Conservation (phyloP, 2,888 invertebrate species). For the Lycophotia porphyrea region DNA sequence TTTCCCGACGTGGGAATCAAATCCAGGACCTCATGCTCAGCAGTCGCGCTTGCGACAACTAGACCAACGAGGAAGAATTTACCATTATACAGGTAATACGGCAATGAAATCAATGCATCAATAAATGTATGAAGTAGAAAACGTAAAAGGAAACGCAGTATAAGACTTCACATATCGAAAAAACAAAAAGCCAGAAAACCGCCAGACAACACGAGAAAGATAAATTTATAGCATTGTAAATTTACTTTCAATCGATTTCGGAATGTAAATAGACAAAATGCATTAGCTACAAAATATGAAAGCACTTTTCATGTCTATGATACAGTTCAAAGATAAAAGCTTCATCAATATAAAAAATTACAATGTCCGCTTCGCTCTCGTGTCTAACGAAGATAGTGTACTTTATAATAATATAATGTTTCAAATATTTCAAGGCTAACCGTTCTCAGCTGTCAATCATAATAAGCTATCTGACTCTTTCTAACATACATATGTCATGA, state of each 20-base stretch:
- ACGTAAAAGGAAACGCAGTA: not conserved
- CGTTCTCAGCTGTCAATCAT: constrained; percentile 91
- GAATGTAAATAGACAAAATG: constrained; percentile 57
- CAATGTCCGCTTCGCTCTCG: constrained; percentile 83
- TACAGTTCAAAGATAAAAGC: constrained; percentile 58
- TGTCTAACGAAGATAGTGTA: constrained; percentile 88
- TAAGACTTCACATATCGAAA: constrained; percentile 7
- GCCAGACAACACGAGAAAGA: constrained; percentile 45
- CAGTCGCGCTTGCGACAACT: not conserved
- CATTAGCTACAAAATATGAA: constrained; percentile 58
- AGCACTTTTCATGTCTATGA: constrained; percentile 56
- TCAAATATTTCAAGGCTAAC: constrained; percentile 91
- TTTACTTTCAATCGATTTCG: constrained; percentile 46
- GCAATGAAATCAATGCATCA: not conserved
- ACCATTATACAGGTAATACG: not conserved
- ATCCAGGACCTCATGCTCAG: not conserved
- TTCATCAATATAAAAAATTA: constrained; percentile 62
- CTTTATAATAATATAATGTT: constrained; percentile 91
- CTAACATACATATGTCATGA: constrained; percentile 76
- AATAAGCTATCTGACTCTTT: constrained; percentile 88
- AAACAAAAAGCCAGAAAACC: constrained; percentile 25
- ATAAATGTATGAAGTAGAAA: not conserved
- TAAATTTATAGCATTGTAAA: constrained; percentile 53
- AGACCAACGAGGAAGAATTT: constrained; percentile 15
- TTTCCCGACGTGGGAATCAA: not conserved